Evolutionary conservation across 2,797 vertebrate species (phyloP), one percentile per base, ranked within the genome.

Genomic region (Acrocephalus scirpaceus): DNA sequence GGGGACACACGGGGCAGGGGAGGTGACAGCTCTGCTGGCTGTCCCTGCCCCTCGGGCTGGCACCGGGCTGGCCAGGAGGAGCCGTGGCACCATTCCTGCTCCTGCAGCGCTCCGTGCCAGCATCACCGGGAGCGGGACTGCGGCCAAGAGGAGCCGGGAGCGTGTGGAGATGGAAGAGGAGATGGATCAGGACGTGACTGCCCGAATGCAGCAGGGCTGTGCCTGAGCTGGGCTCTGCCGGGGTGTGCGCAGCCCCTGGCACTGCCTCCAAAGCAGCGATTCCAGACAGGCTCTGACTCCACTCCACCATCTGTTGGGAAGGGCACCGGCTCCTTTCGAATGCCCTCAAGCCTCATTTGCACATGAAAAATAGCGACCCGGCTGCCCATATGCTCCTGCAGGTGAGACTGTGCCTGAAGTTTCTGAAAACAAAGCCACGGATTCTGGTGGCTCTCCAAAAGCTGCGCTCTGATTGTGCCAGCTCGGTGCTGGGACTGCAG

Each of bases 71-170:
- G 1, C 1, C 7, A 48, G 71, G 71, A 79, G 79, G 62, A 54
- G 5, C 30, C 0, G 1, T 64, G 78, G 70, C 86, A 50, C 66
- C 5, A 0, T 71, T 66, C 22, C 58, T 18, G 53, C 38, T 36
- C 36, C 47, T 14, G 22, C 60, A 40, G 32, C 9, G 36, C 67
- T 40, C 67, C 48, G 0, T 25, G 66, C 10, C 69, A 53, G 50
- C 67, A 3, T 19, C 1, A 0, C 30, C 5, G 1, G 57, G 45
- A 71, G 54, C 2, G 40, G 89, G 62, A 48, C 50, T 2, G 71
- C 4, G 38, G 79, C 91, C 91, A 56, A 13, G 34, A 65, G 60
- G 75, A 67, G 91, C 78, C 36, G 86, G 73, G 74, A 6, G 11
- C 0, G 6, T 16, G 76, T 57, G 72, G 64, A 32, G 53, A 10